These are phyloP conservation scores for Spicauda simplicius DNA, from an alignment of 2,888 invertebrate genomes.

Conservation along the genomic window DNA sequence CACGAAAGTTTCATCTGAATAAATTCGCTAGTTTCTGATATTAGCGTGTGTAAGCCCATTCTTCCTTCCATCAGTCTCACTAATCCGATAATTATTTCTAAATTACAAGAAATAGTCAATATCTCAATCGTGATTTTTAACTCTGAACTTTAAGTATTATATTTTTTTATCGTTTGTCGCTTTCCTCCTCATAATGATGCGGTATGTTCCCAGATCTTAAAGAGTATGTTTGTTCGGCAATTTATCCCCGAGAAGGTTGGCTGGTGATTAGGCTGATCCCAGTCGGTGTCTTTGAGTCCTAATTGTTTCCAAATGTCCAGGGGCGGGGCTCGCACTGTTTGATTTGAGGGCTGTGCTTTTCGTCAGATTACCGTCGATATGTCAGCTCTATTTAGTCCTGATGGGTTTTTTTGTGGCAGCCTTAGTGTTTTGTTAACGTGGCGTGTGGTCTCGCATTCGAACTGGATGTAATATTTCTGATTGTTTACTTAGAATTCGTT, in stretches of 20 bases:
- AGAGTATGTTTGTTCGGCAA: conserved; percentile 9
- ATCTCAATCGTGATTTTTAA: too few relatives aligned
- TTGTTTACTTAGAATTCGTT: background rate
- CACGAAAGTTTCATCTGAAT: too few relatives aligned
- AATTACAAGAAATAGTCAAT: too few relatives aligned
- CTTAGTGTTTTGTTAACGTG: conserved; percentile 7
- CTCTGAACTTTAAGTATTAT: background rate
- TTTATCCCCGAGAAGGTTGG: conserved; percentile 18
- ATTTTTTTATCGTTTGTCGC: background rate
- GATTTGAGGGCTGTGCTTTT: conserved; percentile 43
- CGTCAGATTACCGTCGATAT: conserved; percentile 45
- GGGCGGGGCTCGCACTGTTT: conserved; percentile 43
- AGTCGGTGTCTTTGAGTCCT: conserved; percentile 41
- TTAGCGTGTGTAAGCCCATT: too few relatives aligned
- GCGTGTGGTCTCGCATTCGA: conserved; percentile 20
- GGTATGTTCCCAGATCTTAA: too few relatives aligned
- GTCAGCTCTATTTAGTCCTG: conserved; percentile 31
- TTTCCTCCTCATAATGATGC: background rate
- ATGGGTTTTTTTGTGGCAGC: conserved; percentile 31
- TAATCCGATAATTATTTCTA: too few relatives aligned
- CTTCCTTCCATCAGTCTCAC: too few relatives aligned
- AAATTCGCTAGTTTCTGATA: too few relatives aligned
- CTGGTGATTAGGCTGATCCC: conserved; percentile 23
- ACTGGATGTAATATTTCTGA: background rate
- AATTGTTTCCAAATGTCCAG: conserved; percentile 39